These are phyloP conservation scores for Hyppa rectilinea DNA, from an alignment of 2,888 invertebrate species.

Conservation along the genomic window DNA sequence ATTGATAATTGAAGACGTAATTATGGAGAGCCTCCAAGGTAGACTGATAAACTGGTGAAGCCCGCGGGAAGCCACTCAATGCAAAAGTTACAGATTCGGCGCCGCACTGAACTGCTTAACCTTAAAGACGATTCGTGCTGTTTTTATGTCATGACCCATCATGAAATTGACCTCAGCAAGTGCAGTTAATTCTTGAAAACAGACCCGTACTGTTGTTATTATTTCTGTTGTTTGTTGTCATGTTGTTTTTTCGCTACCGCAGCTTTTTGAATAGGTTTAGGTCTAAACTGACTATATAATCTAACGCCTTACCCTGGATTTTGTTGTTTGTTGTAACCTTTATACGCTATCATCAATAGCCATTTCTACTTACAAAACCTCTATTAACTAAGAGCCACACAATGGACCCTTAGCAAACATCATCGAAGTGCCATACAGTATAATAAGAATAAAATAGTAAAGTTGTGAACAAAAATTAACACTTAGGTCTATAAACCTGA, in stretches of 20 bases:
- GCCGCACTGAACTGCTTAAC: neutral
- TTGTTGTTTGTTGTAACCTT: neutral
- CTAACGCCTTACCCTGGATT: neutral
- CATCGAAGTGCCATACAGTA: slow-evolving; percentile 50
- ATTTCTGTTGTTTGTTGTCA: too few species aligned
- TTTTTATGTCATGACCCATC: neutral
- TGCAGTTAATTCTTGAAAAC: neutral
- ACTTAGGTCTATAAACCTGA: too few species aligned
- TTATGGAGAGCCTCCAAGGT: neutral
- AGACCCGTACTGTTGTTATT: neutral
- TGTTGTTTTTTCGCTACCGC: neutral
- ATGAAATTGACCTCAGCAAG: neutral
- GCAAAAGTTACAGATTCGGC: neutral
- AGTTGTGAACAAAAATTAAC: too few species aligned
- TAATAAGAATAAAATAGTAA: too few species aligned
- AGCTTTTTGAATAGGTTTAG: too few species aligned
- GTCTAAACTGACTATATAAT: neutral
- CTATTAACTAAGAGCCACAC: slow-evolving; percentile 28
- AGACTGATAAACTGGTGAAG: neutral
- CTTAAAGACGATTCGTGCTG: neutral
- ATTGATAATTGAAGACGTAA: neutral
- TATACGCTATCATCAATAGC: neutral
- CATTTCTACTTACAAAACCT: slow-evolving; percentile 28
- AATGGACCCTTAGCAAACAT: slow-evolving; percentile 52
- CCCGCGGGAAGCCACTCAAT: neutral